A percentile compares a stretch with the other conserved stretches of the same genome.
phyloP scores from a whole-genome alignment of 2,113 vertebrate species.

The Bathybates hornii region DNA sequence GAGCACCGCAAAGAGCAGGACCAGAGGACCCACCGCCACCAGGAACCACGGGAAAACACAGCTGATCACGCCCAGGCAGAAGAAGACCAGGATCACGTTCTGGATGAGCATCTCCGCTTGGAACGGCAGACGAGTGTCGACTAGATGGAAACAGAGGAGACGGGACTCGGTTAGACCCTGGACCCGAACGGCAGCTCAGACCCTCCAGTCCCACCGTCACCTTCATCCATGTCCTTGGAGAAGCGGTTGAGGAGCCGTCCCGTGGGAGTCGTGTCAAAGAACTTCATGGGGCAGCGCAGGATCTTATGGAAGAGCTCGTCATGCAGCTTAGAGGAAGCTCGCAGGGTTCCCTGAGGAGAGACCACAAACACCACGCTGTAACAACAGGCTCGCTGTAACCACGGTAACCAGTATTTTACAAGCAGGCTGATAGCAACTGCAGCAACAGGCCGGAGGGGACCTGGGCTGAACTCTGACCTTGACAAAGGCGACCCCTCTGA shows the following conservation, averaged over 20 bases:
- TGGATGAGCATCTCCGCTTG: conserved; percentile 94
- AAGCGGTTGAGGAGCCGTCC: conserved; percentile 87
- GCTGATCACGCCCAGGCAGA: conserved; percentile 84
- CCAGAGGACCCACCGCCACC: conserved; percentile 82
- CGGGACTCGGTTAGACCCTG: not conserved
- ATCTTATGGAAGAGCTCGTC: conserved; percentile 86
- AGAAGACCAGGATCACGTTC: conserved; percentile 88
- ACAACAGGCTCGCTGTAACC: not conserved
- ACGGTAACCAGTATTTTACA: not conserved
- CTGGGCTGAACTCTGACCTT: conserved; percentile 73
- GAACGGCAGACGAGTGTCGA: conserved; percentile 88
- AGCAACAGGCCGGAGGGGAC: not conserved
- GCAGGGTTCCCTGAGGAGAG: conserved; percentile 77
- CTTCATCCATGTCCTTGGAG: conserved; percentile 95
- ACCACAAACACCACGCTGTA: not conserved
- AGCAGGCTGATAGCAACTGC: not conserved
- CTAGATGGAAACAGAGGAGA: conserved; percentile 45
- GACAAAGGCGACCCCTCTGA: conserved; percentile 85
- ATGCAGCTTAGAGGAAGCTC: conserved; percentile 86
- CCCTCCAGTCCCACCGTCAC: conserved; percentile 44
- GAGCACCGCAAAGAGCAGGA: conserved; percentile 78
- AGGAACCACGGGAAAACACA: conserved; percentile 90
- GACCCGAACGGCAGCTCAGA: not conserved
- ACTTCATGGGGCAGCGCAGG: conserved; percentile 92
- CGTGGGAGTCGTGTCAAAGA: conserved; percentile 87